Evolutionary conservation across 2,113 vertebrate species (phyloP).

Genomic region (Cynopterus brachyotis): DNA sequence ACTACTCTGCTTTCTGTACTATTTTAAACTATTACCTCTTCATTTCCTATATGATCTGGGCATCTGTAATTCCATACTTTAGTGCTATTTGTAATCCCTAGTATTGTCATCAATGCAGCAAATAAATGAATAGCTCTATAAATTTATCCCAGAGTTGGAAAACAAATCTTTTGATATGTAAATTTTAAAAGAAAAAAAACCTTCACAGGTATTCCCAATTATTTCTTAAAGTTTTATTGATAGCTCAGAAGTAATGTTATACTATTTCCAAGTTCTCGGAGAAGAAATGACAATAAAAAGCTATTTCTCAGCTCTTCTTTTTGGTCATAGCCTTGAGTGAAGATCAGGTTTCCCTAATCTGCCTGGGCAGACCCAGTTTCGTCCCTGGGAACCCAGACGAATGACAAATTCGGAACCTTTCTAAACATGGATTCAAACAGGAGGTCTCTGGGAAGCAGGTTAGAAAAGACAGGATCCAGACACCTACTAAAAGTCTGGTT

Average conservation of each 20-base stretch:
- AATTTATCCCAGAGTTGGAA: neutral
- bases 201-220: neutral
- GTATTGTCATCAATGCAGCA: neutral
- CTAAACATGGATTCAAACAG: neutral
- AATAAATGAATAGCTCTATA: neutral
- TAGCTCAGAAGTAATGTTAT: neutral
- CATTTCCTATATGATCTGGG: neutral
- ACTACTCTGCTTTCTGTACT: neutral
- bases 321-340: neutral
- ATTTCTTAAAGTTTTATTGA: neutral
- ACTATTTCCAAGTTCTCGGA: constrained; percentile 1
- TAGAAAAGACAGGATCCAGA: neutral
- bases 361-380: neutral
- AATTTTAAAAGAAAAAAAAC: neutral
- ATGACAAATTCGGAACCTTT: neutral
- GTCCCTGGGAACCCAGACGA: neutral
- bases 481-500: neutral
- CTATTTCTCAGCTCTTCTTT: neutral
- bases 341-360: neutral
- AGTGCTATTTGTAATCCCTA: neutral
- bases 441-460: neutral
- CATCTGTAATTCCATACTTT: neutral
- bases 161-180: neutral
- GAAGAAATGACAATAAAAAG: neutral
- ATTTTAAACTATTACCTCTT: neutral